Evolutionary conservation across 2,113 vertebrate genomes (phyloP).

Genomic region (Passer montanus): DNA sequence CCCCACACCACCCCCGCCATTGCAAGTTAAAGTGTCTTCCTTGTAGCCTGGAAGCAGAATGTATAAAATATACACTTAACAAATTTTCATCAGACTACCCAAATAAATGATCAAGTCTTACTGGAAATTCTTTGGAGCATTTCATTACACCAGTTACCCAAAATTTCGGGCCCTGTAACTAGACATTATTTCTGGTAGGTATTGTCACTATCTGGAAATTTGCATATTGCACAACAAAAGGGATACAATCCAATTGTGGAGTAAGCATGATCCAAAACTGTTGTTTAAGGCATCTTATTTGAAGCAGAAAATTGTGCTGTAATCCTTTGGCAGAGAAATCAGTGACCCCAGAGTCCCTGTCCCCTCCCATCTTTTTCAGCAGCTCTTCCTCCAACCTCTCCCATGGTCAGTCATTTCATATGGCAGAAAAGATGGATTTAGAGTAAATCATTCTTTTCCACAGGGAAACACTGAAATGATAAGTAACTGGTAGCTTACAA

Average conservation of each 20-base stretch:
- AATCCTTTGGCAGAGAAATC: neutral
- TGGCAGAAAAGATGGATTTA: neutral
- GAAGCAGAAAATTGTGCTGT: neutral
- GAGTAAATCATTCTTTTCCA: neutral
- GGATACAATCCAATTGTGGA: neutral
- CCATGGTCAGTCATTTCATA: neutral
- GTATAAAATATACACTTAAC: neutral
- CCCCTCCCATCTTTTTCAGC: neutral
- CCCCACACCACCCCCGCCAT: neutral
- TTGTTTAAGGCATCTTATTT: neutral
- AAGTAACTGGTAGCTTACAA: neutral
- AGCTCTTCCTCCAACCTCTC: neutral
- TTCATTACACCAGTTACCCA: neutral
- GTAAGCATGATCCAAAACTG: neutral
- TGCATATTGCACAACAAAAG: neutral
- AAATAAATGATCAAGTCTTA: neutral
- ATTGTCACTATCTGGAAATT: neutral
- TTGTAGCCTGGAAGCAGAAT: neutral
- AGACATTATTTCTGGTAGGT: neutral
- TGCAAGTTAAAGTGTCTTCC: neutral
- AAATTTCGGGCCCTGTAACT: neutral
- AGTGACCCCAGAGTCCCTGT: neutral
- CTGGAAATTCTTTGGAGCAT: neutral
- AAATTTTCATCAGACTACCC: neutral
- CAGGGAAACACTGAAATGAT: neutral